phyloP scores from a whole-genome alignment of 2,888 invertebrate species.

The Hofmannophila pseudospretella region DNA sequence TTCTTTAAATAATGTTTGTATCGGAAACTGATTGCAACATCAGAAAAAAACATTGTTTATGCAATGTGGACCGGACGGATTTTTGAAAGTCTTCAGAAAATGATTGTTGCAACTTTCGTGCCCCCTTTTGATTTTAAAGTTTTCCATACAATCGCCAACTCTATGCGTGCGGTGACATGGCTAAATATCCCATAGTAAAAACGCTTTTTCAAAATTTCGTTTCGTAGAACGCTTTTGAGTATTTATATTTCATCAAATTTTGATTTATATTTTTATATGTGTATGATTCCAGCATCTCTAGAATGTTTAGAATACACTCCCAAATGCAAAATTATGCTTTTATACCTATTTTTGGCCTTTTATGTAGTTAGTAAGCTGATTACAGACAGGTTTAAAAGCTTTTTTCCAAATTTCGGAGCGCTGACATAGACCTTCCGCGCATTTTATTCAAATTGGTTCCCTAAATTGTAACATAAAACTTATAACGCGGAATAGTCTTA shows the following conservation, averaged over 20 bases:
- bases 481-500: conserved; percentile 10
- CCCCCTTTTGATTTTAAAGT: conserved; percentile 8
- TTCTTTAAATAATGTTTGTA: no score
- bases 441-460: conserved; percentile 52
- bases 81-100: no score
- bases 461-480: not conserved
- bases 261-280: conserved; percentile 53
- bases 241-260: conserved; percentile 50
- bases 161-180: conserved; percentile 22
- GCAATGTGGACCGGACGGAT: no score
- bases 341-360: conserved; percentile 45
- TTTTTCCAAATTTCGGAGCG: conserved; percentile 52
- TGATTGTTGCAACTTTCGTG: no score
- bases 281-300: conserved; percentile 64
- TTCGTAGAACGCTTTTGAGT: conserved; percentile 61
- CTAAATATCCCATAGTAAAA: conserved; percentile 36
- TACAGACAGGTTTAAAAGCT: conserved; percentile 44
- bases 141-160: conserved; percentile 13
- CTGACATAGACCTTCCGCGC: conserved; percentile 67
- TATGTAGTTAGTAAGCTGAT: conserved; percentile 55
- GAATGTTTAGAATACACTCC: conserved; percentile 46
- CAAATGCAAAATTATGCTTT: conserved; percentile 57
- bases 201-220: conserved; percentile 53
- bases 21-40: no score
- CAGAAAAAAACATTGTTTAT: no score